Evolutionary conservation across 2,797 vertebrate genomes (phyloP), one percentile per base, ranked within the genome.

Genomic region (Mus caroli): DNA sequence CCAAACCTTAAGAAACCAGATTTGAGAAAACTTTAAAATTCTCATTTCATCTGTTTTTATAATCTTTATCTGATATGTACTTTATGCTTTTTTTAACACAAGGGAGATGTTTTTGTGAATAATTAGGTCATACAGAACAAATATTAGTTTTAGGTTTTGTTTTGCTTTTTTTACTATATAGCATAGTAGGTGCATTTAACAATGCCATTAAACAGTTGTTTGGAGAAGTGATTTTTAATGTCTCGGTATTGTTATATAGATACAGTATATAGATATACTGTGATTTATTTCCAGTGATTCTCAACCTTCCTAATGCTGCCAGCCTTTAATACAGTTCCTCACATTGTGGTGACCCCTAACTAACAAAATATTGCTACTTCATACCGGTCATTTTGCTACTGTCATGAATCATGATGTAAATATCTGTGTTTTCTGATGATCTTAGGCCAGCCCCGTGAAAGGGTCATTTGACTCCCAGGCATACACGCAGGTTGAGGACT

Each of bases 71-170:
- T 87, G 73, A 78, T 43, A 82, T 43, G 7, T 34, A 5, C 4
- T 43, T 43, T 95, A 7, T 89, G 26, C 71, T 77, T 95, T 77
- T 95, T 87, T 67, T 31, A 85, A 37, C 43, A 19, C 60, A 92
- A 22, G 24, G 43, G 37, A 50, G 34, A 50, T 43, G 50, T 50
- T 89, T 90, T 54, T 76, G 54, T 93, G 71, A 87, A 28, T 90
- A 62, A 85, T 34, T 80, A 26, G 12, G 64, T 87, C 43, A 24
- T 60, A 26, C 10, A 87, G 78, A 86, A 87, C 24, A 91, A 75
- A 90, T 80, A n/a, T 58, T 60, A 56, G 15, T 91, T 97, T 85
- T 77, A 17, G 73, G 37, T 11, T 31, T 9, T 64, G 77, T 54
- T 67, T 79, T 71, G 67, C 15, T 50, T 67, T 19, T 34, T 6